A percentile compares a stretch with the other conserved stretches of the same genome.
Conservation (phyloP, 2,888 invertebrate genomes). For the Drosophila mimica region DNA sequence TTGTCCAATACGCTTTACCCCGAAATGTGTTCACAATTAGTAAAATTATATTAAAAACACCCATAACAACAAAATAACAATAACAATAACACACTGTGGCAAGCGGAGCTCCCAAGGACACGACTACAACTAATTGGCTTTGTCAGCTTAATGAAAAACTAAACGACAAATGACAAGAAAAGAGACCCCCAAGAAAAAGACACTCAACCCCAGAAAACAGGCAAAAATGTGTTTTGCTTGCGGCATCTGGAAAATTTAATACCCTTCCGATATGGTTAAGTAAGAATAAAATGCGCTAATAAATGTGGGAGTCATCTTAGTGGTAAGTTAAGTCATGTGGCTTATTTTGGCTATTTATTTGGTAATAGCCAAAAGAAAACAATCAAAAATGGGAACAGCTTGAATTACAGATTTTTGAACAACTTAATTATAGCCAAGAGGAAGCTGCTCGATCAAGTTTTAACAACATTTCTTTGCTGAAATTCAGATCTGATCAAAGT, state of each 20-base stretch:
- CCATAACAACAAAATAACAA: constrained; percentile 8
- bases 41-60: constrained; percentile 46
- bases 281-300: background rate
- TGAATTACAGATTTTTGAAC: background rate
- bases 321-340: background rate
- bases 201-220: background rate
- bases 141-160: constrained; percentile 69
- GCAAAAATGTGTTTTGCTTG: background rate
- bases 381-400: background rate
- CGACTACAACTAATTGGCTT: constrained; percentile 65
- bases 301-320: background rate
- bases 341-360: background rate
- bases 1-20: constrained; percentile 48
- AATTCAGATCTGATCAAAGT: background rate
- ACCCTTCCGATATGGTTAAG: background rate
- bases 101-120: constrained; percentile 16
- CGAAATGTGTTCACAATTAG: constrained; percentile 58
- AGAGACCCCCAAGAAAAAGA: constrained; percentile 31
- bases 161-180: constrained; percentile 56
- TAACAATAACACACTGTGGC: constrained; percentile 1
- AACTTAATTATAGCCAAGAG: background rate
- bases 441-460: background rate
- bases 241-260: background rate
- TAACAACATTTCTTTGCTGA: background rate
- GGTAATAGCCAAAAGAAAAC: background rate